Percentiles rank a stretch among this genome's conserved stretches.
Evolutionary conservation across 2,113 vertebrate genomes (phyloP).

Genomic region (Ranitomeya variabilis): DNA sequence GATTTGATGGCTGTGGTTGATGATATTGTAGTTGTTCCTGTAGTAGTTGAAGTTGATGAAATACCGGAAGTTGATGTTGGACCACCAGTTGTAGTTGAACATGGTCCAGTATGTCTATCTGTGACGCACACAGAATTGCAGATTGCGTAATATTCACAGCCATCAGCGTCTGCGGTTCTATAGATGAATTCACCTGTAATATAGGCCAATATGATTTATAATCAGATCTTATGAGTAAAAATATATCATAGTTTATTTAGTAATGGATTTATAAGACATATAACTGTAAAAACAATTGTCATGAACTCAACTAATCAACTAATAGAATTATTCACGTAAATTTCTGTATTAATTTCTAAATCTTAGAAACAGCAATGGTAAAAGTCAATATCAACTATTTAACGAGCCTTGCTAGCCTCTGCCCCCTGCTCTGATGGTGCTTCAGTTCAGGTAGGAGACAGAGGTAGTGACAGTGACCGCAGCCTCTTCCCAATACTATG

Average conservation of each 20-base stretch:
- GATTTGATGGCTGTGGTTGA: neutral
- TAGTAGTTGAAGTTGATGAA: conserved; percentile 4
- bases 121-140: conserved; percentile 1
- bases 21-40: neutral
- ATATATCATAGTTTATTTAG: neutral
- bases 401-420: too few relatives aligned
- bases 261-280: neutral
- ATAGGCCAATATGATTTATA: neutral
- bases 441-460: too few relatives aligned
- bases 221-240: neutral
- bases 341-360: too few relatives aligned
- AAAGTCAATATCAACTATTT: too few relatives aligned
- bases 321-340: too few relatives aligned
- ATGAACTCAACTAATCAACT: too few relatives aligned
- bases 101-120: neutral
- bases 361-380: too few relatives aligned
- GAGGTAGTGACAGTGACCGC: too few relatives aligned
- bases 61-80: neutral
- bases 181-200: conserved; percentile 42
- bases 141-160: conserved; percentile 47
- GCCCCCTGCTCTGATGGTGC: too few relatives aligned
- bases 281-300: neutral
- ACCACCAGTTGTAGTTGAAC: neutral
- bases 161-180: conserved; percentile 18
- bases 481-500: too few relatives aligned